These are phyloP conservation scores for Drosophila rubida DNA, from an alignment of 2,888 invertebrate genomes.

Conservation along the genomic window DNA sequence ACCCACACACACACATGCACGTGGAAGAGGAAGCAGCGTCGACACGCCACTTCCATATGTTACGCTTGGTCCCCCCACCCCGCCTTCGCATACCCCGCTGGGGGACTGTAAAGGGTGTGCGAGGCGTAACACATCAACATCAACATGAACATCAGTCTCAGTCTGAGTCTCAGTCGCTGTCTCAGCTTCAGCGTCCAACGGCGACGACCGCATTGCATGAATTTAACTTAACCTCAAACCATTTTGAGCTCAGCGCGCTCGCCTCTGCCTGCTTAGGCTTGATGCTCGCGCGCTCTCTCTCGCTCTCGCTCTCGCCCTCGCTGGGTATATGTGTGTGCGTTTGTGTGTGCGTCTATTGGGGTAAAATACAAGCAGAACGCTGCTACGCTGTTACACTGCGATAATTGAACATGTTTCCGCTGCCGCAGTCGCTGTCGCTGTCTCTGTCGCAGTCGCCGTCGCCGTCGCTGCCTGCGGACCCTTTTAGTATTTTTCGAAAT, in stretches of 20 bases:
- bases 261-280: conserved; percentile 9
- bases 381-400: conserved; percentile 35
- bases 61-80: conserved; percentile 40
- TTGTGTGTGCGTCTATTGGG: conserved; percentile 46
- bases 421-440: conserved; percentile 16
- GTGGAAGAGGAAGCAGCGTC: conserved; percentile 55
- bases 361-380: conserved; percentile 45
- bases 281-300: conserved; percentile 1
- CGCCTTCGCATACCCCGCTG: not conserved
- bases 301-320: not conserved
- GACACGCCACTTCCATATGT: conserved; percentile 80
- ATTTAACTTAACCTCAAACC: conserved; percentile 71
- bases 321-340: conserved; percentile 1
- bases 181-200: conserved; percentile 23
- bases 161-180: not conserved
- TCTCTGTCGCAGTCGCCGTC: conserved; percentile 4
- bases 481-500: conserved; percentile 69
- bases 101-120: conserved; percentile 42
- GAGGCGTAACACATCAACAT: conserved; percentile 39
- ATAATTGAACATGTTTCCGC: conserved; percentile 77
- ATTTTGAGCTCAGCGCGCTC: conserved; percentile 40
- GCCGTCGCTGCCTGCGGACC: conserved; percentile 35
- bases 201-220: conserved; percentile 74
- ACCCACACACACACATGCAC: conserved; percentile 4
- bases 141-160: conserved; percentile 16